These are phyloP conservation scores for Xenus cinereus DNA, from an alignment of 2,113 vertebrate species.

Conservation along the genomic window DNA sequence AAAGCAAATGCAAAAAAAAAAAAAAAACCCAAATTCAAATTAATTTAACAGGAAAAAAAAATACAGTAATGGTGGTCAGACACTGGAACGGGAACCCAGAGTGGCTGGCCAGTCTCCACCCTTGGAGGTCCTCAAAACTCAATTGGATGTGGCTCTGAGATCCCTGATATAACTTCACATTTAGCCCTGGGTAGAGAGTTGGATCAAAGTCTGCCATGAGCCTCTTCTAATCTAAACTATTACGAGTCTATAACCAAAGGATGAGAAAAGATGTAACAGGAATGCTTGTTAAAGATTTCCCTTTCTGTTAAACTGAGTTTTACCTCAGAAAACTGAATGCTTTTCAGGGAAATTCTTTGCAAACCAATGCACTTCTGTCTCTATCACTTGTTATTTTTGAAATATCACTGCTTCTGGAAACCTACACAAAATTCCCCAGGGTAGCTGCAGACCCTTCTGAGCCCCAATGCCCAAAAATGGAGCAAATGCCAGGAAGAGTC, in stretches of 20 bases:
- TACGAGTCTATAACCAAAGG: not conserved
- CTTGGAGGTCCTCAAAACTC: not conserved
- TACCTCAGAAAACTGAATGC: not conserved
- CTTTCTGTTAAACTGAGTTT: not conserved
- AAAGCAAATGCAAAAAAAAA: not conserved
- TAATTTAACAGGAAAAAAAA: too few species aligned
- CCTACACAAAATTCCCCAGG: not conserved
- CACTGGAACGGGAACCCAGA: not conserved
- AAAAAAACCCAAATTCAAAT: not conserved
- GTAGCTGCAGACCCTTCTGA: not conserved
- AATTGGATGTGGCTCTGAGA: not conserved
- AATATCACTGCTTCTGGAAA: not conserved
- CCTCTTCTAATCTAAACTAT: not conserved
- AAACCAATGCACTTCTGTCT: not conserved
- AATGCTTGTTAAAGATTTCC: not conserved
- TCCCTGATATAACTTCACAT: not conserved
- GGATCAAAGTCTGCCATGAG: not conserved
- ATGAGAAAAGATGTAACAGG: not conserved
- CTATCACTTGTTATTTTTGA: slow-evolving; percentile 16
- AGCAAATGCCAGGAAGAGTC: not conserved
- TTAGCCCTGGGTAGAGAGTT: not conserved
- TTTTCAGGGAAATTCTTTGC: not conserved
- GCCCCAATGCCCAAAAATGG: not conserved
- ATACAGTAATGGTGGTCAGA: not conserved
- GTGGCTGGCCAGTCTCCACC: not conserved